phyloP scores from a whole-genome alignment of 1,140 invertebrate species.

The Scylla paramamosain region DNA sequence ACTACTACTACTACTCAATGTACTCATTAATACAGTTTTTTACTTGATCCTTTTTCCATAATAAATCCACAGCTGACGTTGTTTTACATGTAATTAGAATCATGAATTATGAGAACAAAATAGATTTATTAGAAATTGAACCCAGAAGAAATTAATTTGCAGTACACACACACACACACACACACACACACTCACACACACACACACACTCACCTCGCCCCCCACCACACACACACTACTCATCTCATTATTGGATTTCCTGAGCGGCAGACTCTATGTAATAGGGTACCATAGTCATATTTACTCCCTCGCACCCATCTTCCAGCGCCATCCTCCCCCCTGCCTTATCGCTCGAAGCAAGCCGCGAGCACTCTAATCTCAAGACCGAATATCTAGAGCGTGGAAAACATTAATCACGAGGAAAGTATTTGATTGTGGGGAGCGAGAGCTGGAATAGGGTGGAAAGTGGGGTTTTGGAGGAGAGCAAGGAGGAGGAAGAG shows the following conservation, averaged over 20 bases:
- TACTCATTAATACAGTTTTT: too few relatives aligned
- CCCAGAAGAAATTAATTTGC: not conserved
- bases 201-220: not conserved
- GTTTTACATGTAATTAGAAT: too few relatives aligned
- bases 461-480: not conserved
- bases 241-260: not conserved
- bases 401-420: not conserved
- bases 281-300: not conserved
- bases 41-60: not conserved
- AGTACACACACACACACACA: not conserved
- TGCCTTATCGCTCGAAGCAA: not conserved
- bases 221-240: not conserved
- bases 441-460: not conserved
- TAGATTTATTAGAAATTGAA: not conserved
- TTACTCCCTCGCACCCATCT: not conserved
- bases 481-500: not conserved
- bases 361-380: slow-evolving; percentile 1
- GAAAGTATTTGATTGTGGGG: not conserved
- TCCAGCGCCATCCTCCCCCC: not conserved
- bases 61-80: not conserved
- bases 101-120: not conserved
- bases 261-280: not conserved
- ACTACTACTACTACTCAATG: too few relatives aligned
- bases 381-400: not conserved
- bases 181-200: not conserved